phyloP scores from a whole-genome alignment of 2,888 invertebrate genomes.

The Leptothorax acervorum region DNA sequence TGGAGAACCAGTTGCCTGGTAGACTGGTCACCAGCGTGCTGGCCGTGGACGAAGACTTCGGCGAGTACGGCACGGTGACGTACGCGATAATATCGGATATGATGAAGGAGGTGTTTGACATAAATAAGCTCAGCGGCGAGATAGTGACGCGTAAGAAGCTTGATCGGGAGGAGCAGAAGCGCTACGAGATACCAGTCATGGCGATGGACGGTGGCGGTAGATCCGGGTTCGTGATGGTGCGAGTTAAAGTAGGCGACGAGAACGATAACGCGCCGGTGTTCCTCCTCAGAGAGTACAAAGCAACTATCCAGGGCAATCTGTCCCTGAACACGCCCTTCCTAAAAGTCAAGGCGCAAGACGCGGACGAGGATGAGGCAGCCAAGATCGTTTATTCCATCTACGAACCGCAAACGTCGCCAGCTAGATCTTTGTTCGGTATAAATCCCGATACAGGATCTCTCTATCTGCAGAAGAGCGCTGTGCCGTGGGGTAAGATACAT shows the following conservation, averaged over 20 bases:
- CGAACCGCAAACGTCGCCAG: conserved; percentile 88
- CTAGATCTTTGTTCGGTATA: conserved; percentile 90
- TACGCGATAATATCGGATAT: conserved; percentile 93
- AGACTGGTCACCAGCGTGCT: conserved; percentile 90
- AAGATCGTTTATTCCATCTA: conserved; percentile 92
- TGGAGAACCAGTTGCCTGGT: conserved; percentile 93
- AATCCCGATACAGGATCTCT: conserved; percentile 92
- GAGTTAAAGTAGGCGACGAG: conserved; percentile 93
- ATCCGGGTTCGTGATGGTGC: conserved; percentile 91
- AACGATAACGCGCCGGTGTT: conserved; percentile 95
- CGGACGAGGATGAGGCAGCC: conserved; percentile 91
- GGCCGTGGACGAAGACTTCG: conserved; percentile 94
- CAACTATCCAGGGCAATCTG: conserved; percentile 89
- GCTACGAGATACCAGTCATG: conserved; percentile 92
- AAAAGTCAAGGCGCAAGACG: conserved; percentile 91
- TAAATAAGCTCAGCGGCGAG: conserved; percentile 91
- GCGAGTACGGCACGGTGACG: conserved; percentile 90
- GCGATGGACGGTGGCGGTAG: conserved; percentile 94
- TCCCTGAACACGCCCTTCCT: conserved; percentile 88
- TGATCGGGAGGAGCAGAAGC: conserved; percentile 91
- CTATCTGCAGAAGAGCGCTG: conserved; percentile 88
- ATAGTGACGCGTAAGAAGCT: conserved; percentile 90
- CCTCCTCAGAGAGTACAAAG: conserved; percentile 92
- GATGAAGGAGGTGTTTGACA: conserved; percentile 90
- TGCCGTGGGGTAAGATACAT: conserved; percentile 85